Conservation (phyloP, 2,797 vertebrate genomes). For the Muscicapa striata region DNA sequence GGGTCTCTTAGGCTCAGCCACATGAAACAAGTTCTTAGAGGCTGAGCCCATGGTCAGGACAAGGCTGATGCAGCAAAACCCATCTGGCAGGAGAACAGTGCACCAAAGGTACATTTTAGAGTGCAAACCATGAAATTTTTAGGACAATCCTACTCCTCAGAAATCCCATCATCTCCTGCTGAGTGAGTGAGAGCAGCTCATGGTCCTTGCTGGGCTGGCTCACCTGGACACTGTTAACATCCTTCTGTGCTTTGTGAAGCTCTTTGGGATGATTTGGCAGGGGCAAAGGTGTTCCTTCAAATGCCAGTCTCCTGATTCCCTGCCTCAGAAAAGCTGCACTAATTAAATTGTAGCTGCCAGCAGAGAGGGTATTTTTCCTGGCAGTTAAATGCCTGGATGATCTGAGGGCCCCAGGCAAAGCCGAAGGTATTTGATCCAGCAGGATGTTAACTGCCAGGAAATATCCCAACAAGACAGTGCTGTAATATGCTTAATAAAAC, state of each 20-base stretch:
- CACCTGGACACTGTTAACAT: not conserved
- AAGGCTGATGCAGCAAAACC: not conserved
- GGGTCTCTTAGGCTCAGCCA: not conserved
- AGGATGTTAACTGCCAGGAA: conserved; percentile 40
- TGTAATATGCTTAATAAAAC: not conserved
- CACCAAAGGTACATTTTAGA: not conserved
- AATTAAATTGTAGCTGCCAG: not conserved
- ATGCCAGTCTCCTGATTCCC: not conserved
- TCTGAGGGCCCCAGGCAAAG: conserved; percentile 22
- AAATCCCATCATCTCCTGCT: not conserved
- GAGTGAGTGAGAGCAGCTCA: not conserved
- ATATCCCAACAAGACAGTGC: not conserved
- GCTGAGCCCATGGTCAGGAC: no score
- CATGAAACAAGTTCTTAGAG: not conserved
- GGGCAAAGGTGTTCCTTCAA: conserved; percentile 20
- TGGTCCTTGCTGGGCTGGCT: not conserved
- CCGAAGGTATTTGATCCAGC: conserved; percentile 18
- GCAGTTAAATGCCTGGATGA: conserved; percentile 16
- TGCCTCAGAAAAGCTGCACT: not conserved
- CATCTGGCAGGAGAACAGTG: not conserved
- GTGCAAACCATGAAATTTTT: not conserved
- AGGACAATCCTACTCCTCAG: not conserved
- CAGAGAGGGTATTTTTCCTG: conserved; percentile 22
- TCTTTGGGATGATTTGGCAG: not conserved
- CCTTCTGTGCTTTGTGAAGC: not conserved